Percentiles rank a stretch among this genome's conserved stretches.
These are phyloP conservation scores for Tupiocoris notatus DNA, from an alignment of 2,888 invertebrate genomes.

Conservation along the genomic window DNA sequence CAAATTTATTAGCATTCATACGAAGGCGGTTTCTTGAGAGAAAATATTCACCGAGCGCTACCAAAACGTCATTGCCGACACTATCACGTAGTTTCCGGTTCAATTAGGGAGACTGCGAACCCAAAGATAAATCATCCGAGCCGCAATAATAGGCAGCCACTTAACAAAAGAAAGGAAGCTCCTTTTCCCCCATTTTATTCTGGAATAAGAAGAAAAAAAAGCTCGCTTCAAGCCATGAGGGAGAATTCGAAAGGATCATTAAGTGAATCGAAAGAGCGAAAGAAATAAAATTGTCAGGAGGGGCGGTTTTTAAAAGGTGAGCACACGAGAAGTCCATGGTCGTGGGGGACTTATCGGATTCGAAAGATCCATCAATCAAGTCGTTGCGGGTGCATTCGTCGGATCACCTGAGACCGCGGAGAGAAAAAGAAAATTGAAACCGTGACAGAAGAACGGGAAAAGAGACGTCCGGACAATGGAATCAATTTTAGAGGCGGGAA, in stretches of 20 bases:
- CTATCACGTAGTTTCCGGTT: no score
- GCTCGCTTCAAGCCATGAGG: neutral
- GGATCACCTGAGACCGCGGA: neutral
- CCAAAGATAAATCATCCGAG: neutral
- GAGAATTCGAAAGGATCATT: neutral
- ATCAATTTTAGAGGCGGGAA: neutral
- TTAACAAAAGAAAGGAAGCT: neutral
- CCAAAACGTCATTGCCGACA: no score
- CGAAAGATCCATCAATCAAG: neutral
- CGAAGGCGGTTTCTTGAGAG: no score
- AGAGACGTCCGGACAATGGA: neutral
- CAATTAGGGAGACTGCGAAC: neutral
- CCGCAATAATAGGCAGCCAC: neutral
- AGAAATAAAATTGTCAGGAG: neutral
- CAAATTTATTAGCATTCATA: no score
- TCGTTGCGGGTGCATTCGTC: neutral
- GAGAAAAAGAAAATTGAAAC: neutral
- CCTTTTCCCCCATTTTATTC: neutral
- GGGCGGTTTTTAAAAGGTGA: neutral
- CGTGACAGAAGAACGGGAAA: neutral
- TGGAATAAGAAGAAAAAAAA: neutral
- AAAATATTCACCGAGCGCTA: no score
- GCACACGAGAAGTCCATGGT: neutral
- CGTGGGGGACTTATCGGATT: neutral
- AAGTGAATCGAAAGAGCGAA: neutral